Conservation (phyloP, 2,797 vertebrate genomes). For the Hippoglossus hippoglossus region DNA sequence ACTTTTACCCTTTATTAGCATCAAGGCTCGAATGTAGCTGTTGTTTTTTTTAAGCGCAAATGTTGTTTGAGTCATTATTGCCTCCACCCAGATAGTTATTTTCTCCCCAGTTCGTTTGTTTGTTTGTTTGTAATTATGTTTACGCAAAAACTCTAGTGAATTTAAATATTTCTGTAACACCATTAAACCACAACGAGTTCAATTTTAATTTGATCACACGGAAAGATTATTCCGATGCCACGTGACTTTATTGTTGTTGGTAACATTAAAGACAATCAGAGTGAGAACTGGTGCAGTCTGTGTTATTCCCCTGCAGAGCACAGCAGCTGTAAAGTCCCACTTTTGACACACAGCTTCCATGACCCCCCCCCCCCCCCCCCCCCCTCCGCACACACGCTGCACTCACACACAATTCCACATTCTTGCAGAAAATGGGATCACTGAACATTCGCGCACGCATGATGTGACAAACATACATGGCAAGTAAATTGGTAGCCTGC, state of each 20-base stretch:
- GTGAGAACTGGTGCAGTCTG: neutral
- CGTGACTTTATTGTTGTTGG: neutral
- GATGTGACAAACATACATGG: slow-evolving; percentile 69
- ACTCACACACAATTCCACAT: slow-evolving; percentile 36
- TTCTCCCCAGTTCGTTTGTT: no score
- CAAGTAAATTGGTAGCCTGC: slow-evolving; percentile 76
- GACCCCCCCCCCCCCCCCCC: neutral
- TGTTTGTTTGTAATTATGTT: no score
- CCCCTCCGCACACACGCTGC: neutral
- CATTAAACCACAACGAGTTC: no score
- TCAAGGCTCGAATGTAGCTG: neutral
- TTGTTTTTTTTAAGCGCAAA: no score
- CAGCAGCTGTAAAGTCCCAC: slow-evolving; percentile 15
- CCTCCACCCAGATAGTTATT: no score
- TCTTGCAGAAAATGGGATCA: slow-evolving; percentile 63
- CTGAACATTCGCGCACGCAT: slow-evolving; percentile 69
- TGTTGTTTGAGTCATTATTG: neutral
- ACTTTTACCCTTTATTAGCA: neutral
- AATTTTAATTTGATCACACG: no score
- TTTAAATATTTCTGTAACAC: no score
- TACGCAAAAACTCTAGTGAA: no score
- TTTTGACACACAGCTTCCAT: slow-evolving; percentile 18
- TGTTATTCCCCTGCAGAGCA: neutral
- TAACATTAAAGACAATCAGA: neutral
- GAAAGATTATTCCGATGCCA: neutral